These are phyloP conservation scores for Syrmaticus mikado DNA, from an alignment of 2,113 vertebrate species.

Conservation along the genomic window DNA sequence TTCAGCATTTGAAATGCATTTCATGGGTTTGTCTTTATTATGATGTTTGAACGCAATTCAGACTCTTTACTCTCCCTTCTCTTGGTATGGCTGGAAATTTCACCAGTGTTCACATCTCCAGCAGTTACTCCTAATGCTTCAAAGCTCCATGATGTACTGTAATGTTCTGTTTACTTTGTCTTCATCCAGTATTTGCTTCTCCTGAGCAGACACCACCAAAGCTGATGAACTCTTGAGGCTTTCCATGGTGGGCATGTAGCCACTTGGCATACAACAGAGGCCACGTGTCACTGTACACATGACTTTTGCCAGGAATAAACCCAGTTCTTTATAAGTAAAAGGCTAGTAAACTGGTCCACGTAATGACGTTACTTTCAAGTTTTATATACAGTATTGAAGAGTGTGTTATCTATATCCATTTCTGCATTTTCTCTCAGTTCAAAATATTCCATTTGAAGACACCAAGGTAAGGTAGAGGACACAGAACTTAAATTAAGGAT, in stretches of 20 bases:
- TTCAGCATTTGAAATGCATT: slow-evolving; percentile 52
- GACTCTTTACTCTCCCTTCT: slow-evolving; percentile 57
- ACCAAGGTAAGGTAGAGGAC: slow-evolving; percentile 37
- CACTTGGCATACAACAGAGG: slow-evolving; percentile 10
- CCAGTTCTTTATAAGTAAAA: slow-evolving; percentile 53
- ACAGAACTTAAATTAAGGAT: slow-evolving; percentile 69
- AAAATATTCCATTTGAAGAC: slow-evolving; percentile 62
- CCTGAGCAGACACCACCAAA: slow-evolving; percentile 20
- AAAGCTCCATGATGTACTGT: not conserved
- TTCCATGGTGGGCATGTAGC: slow-evolving; percentile 33
- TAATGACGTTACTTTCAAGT: slow-evolving; percentile 45
- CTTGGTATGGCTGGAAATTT: slow-evolving; percentile 20
- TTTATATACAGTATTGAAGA: slow-evolving; percentile 38
- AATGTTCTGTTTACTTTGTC: slow-evolving; percentile 34
- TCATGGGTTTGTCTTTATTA: slow-evolving; percentile 44
- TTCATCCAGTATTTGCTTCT: slow-evolving; percentile 44
- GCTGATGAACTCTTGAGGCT: slow-evolving; percentile 25
- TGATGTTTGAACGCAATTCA: slow-evolving; percentile 65
- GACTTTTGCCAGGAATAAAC: slow-evolving; percentile 24
- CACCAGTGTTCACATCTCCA: slow-evolving; percentile 47
- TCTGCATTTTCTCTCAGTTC: slow-evolving; percentile 45
- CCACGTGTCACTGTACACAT: not conserved
- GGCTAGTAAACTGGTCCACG: not conserved
- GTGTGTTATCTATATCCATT: slow-evolving; percentile 35
- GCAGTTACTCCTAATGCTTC: slow-evolving; percentile 35